Conservation (phyloP, 2,888 invertebrate genomes). For the Drosophila limbata region DNA sequence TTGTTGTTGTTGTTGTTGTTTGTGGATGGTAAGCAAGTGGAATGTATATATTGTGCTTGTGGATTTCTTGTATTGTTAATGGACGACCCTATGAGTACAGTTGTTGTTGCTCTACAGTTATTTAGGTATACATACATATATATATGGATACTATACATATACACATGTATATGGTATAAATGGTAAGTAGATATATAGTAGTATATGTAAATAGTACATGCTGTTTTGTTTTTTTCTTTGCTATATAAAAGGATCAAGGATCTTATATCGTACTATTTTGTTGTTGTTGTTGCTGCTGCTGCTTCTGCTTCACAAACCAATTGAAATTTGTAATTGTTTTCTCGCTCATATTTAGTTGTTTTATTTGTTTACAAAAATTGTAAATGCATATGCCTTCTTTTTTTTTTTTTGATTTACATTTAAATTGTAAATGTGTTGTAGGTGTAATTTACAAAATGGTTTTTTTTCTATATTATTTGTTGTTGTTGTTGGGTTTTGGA, state of each 20-base stretch:
- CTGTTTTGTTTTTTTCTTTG: not conserved
- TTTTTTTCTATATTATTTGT: conserved; percentile 6
- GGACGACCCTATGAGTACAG: conserved; percentile 51
- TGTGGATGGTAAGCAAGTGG: conserved; percentile 28
- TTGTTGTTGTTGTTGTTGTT: conserved; percentile 18
- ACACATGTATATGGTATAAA: conserved; percentile 6
- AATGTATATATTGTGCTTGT: conserved; percentile 36
- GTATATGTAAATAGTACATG: conserved; percentile 10
- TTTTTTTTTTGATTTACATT: conserved; percentile 40
- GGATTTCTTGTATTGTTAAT: conserved; percentile 24
- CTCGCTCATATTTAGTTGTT: conserved; percentile 56
- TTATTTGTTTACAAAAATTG: conserved; percentile 65
- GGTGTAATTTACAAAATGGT: conserved; percentile 42
- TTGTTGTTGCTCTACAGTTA: conserved; percentile 20
- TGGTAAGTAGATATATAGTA: conserved; percentile 10
- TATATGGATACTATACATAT: conserved; percentile 1
- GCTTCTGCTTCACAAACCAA: conserved; percentile 33
- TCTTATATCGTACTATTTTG: conserved; percentile 13
- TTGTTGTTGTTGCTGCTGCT: not conserved
- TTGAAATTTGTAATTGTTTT: conserved; percentile 37
- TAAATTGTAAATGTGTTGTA: conserved; percentile 9
- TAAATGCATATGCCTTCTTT: conserved; percentile 59
- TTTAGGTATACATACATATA: not conserved
- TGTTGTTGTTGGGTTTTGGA: conserved; percentile 12
- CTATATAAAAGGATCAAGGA: conserved; percentile 14